Evolutionary conservation across 1,140 invertebrate species (phyloP).

Genomic region (Ruditapes philippinarum): DNA sequence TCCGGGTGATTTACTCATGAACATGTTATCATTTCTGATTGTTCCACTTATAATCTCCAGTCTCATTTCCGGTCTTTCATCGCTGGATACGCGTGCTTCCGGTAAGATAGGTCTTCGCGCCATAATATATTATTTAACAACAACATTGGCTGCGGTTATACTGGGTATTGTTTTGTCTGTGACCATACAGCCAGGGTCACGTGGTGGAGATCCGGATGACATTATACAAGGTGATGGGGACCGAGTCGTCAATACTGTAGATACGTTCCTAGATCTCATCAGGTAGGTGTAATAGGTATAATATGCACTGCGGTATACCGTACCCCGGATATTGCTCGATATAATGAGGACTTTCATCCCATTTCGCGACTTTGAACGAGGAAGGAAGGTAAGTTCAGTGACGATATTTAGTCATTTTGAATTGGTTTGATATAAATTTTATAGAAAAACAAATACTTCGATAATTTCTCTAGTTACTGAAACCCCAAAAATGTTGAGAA

Average conservation of each 20-base stretch:
- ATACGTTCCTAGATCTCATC: slow-evolving; percentile 96
- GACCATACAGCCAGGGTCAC: slow-evolving; percentile 76
- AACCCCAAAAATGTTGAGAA: no score
- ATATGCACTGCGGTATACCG: no score
- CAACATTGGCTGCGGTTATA: slow-evolving; percentile 90
- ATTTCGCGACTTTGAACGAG: no score
- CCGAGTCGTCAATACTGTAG: slow-evolving; percentile 84
- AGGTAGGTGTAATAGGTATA: no score
- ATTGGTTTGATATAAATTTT: no score
- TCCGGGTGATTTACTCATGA: slow-evolving; percentile 87
- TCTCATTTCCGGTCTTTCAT: slow-evolving; percentile 82
- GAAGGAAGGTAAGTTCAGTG: no score
- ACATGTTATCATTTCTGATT: slow-evolving; percentile 87
- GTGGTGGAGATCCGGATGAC: slow-evolving; percentile 55
- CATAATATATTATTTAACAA: slow-evolving; percentile 96
- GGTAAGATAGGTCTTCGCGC: slow-evolving; percentile 88
- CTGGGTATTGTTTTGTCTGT: slow-evolving; percentile 80
- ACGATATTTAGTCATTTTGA: no score
- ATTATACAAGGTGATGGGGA: not conserved
- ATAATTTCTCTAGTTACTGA: no score
- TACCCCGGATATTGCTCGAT: no score
- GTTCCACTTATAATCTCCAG: slow-evolving; percentile 87
- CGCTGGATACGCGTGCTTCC: slow-evolving; percentile 78
- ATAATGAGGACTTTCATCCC: no score
- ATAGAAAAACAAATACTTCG: no score